Conservation (phyloP, 1,140 invertebrate species). For the Stenopsyche tienmushanensis region DNA sequence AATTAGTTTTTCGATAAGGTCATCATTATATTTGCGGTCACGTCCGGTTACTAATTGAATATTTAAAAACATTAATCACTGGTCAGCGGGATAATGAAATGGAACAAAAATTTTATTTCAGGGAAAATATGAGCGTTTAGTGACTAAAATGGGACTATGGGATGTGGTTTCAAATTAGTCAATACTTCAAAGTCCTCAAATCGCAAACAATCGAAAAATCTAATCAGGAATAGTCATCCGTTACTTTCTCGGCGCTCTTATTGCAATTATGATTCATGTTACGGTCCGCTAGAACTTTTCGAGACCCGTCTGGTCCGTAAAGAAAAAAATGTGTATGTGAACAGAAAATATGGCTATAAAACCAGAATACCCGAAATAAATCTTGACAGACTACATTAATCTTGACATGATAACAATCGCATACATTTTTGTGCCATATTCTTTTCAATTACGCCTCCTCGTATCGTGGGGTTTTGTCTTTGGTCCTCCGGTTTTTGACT, state of each 20-base stretch:
- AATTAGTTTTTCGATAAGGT: too few species aligned
- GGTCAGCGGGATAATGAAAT: too few species aligned
- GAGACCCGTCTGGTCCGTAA: background rate
- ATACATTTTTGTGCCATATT: conserved; percentile 39
- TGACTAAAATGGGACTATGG: too few species aligned
- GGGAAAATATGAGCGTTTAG: too few species aligned
- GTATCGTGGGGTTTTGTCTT: conserved; percentile 5
- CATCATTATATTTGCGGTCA: too few species aligned
- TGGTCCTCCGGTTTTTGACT: conserved; percentile 16
- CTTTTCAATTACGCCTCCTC: conserved; percentile 36
- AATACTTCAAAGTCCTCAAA: conserved; percentile 16
- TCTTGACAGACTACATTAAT: conserved; percentile 38
- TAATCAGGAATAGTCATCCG: background rate
- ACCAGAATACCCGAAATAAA: conserved; percentile 38
- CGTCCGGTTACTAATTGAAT: too few species aligned
- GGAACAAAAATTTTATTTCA: too few species aligned
- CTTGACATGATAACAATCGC: conserved; percentile 34
- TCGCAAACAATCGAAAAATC: too few species aligned
- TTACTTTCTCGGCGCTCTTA: background rate
- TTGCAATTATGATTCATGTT: background rate
- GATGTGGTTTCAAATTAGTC: too few species aligned
- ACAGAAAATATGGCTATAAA: conserved; percentile 40
- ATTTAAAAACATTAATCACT: too few species aligned
- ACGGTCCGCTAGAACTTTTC: background rate
- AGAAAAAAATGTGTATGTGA: conserved; percentile 24